phyloP scores from a whole-genome alignment of 64 coral and sea anemone species.

The Exaiptasia diaphana region DNA sequence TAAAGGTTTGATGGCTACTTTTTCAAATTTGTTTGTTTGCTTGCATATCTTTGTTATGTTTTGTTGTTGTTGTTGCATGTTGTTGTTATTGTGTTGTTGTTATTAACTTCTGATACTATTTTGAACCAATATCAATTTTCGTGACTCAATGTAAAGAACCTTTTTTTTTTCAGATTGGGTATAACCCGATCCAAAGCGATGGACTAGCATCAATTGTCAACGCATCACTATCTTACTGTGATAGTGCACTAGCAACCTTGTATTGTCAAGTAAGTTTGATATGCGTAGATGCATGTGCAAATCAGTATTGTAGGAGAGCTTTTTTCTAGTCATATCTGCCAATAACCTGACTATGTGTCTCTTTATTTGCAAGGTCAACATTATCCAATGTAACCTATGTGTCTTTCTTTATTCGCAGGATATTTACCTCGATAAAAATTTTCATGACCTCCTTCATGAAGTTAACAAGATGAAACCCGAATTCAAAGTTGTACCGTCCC shows the following conservation, averaged over 20 bases:
- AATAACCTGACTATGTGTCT: too few relatives aligned
- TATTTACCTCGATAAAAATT: conserved; percentile 54
- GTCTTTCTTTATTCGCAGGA: too few relatives aligned
- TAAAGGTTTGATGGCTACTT: conserved; percentile 69
- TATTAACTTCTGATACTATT: background rate
- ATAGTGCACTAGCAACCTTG: conserved; percentile 71
- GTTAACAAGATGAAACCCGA: conserved; percentile 41
- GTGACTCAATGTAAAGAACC: background rate
- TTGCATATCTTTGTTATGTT: background rate
- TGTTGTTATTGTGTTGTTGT: background rate
- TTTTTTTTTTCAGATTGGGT: conserved; percentile 48
- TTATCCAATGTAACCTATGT: too few relatives aligned
- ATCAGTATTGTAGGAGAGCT: too few relatives aligned
- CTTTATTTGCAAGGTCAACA: too few relatives aligned
- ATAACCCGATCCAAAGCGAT: conserved; percentile 59
- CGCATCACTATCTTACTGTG: conserved; percentile 49
- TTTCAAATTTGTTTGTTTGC: background rate
- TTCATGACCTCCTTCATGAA: conserved; percentile 22
- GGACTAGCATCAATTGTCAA: conserved; percentile 53
- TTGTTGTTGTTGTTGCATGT: too few relatives aligned
- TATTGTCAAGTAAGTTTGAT: conserved; percentile 60
- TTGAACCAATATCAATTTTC: background rate
- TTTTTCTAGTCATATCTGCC: too few relatives aligned
- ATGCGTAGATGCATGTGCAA: too few relatives aligned
- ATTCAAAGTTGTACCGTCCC: conserved; percentile 29